Evolutionary conservation across 1,140 invertebrate species (phyloP).

Genomic region (Augochlora pura): DNA sequence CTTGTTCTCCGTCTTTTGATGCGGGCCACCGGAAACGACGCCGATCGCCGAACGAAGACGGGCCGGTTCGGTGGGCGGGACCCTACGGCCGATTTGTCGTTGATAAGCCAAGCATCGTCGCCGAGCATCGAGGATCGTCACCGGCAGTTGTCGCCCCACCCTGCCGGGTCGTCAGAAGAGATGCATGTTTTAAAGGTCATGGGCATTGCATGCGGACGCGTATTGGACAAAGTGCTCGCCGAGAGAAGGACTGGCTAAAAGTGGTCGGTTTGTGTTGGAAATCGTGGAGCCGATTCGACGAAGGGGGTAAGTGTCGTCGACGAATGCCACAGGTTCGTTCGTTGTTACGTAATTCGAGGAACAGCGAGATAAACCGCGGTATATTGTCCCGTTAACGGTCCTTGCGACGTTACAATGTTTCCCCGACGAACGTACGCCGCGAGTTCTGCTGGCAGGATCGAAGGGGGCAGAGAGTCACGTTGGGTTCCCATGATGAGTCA

Average conservation of each 20-base stretch:
- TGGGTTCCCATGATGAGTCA: slow-evolving; percentile 36
- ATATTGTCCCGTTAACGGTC: no score
- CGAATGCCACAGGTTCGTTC: neutral
- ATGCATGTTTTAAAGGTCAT: slow-evolving; percentile 30
- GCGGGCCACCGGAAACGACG: no score
- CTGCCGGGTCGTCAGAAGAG: neutral
- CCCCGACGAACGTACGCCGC: no score
- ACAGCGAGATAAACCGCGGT: no score
- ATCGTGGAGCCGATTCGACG: neutral
- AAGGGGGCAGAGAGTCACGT: slow-evolving; percentile 15
- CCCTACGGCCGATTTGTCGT: neutral
- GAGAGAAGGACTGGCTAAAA: neutral
- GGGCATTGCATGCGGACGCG: neutral
- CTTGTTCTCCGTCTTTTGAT: neutral
- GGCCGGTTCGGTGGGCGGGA: no score
- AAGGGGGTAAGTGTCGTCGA: neutral
- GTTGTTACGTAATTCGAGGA: neutral
- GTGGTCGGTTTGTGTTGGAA: neutral
- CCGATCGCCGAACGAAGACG: no score
- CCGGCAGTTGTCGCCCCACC: neutral
- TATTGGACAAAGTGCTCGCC: neutral
- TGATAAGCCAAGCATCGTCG: no score
- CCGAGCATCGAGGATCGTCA: no score
- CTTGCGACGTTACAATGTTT: no score
- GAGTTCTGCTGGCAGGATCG: neutral